Base-by-base conservation (phyloP, 2,113 vertebrate species). In the Fregata magnificens region DNA sequence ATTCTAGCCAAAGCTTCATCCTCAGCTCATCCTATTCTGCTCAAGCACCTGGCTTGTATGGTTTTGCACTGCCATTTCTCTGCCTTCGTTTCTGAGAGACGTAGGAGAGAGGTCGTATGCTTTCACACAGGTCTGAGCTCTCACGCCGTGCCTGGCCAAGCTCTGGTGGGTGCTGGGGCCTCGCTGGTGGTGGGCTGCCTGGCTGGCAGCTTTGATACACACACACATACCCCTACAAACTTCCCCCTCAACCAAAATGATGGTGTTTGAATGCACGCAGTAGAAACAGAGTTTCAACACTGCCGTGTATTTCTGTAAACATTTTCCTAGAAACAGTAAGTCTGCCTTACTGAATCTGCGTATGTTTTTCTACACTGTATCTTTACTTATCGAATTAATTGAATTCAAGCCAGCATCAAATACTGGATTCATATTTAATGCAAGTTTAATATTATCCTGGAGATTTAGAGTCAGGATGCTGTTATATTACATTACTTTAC, bases 161-260 rank as follows among this genome's bases (percentile, higher is more conserved):
- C 19, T n/a, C 47, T 31, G 31, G 13, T 45, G 65, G 56, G 74
- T 32, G 22, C 56, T 28, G 59, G 34, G 61, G 21, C 17, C 21
- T 16, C 21, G 5, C 50, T 25, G 42, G 10, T 12, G 11, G 13
- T 9, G 24, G n/a, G 70, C 40, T 55, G 47, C 50, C 61, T n/a
- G 42, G 17, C 32, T 79, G 38, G 21, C 32, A 28, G 63, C 53
- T 44, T 70, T 21, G 17, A 11, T 10, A 31, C 3, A 19, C 13
- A 5, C 22, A 11, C 38, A 6, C 5, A 9, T 12, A 7, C 42
- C 40, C 21, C 44, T 4, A 19, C 18, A 52, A 16, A 36, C 52
- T 36, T 73, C 10, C 7, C 21, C 16, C 13, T 69, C 0, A 0
- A 7, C 61, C 0, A 10, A 44, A 73, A 36, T 17, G 1, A 22